Conservation (phyloP, 2,888 invertebrate genomes). For the Mamestra brassicae region DNA sequence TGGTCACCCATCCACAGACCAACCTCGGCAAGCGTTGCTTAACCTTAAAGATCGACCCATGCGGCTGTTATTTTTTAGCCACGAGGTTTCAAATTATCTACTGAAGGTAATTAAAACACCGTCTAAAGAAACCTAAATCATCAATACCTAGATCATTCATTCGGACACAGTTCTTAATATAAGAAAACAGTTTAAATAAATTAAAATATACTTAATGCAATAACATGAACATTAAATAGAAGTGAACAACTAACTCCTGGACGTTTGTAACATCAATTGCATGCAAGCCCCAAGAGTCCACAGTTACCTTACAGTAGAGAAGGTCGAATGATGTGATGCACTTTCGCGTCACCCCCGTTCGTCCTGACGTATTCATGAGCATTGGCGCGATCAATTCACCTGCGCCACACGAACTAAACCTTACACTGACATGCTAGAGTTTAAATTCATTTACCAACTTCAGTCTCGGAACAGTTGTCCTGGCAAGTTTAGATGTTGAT, state of each 20-base stretch:
- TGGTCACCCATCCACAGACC: too few species aligned
- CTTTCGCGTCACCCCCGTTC: conserved; percentile 66
- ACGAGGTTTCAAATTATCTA: too few species aligned
- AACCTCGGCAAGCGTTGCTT: too few species aligned
- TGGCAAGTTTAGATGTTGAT: conserved; percentile 67
- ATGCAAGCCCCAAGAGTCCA: conserved; percentile 48
- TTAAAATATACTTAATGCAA: background rate
- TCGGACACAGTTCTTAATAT: too few species aligned
- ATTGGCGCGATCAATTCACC: conserved; percentile 52
- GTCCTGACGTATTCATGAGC: conserved; percentile 72
- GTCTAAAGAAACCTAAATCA: too few species aligned
- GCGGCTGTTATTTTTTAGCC: too few species aligned
- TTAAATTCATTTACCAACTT: conserved; percentile 58
- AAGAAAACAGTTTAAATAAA: background rate
- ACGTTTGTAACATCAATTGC: conserved; percentile 35
- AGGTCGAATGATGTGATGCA: conserved; percentile 69
- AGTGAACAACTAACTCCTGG: background rate
- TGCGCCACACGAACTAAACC: conserved; percentile 56
- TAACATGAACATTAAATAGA: conserved; percentile 3
- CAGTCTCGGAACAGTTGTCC: conserved; percentile 32
- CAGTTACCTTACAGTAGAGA: conserved; percentile 61
- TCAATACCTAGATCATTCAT: too few species aligned
- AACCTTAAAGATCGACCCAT: too few species aligned
- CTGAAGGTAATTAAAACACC: too few species aligned
- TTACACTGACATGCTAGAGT: conserved; percentile 57